A percentile compares a stretch with the other conserved stretches of the same genome.
phyloP scores from a whole-genome alignment of 2,113 vertebrate species.

The Eulemur macaco region DNA sequence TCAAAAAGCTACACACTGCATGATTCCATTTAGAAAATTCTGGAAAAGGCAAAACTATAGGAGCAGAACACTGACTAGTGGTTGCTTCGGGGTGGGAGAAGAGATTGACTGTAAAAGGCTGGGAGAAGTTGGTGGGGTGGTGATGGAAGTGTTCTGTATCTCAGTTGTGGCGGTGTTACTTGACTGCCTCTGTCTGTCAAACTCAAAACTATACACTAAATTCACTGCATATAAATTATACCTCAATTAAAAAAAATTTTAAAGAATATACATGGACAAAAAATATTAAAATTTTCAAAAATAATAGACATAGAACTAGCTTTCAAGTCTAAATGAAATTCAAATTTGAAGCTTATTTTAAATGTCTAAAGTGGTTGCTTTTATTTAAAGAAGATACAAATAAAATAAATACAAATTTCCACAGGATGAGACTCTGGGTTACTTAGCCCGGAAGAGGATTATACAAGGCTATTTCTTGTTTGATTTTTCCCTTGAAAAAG shows the following conservation, averaged over 20 bases:
- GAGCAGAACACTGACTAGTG: neutral
- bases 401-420: neutral
- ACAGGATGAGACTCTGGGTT: neutral
- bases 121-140: neutral
- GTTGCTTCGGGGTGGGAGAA: neutral
- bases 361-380: neutral
- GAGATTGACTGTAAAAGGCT: neutral
- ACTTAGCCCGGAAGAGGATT: neutral
- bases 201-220: neutral
- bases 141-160: rapidly evolving
- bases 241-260: neutral
- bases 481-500: neutral
- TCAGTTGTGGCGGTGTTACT: neutral
- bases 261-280: too few species aligned
- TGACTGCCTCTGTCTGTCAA: neutral
- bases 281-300: neutral
- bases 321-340: neutral
- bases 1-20: neutral
- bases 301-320: neutral
- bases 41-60: neutral
- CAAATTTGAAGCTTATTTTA: neutral
- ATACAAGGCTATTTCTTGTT: neutral
- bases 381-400: neutral
- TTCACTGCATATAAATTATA: neutral
- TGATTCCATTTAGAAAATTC: neutral